Evolutionary conservation across 2,888 invertebrate species (phyloP).

Genomic region (Andrena chrysosceles): DNA sequence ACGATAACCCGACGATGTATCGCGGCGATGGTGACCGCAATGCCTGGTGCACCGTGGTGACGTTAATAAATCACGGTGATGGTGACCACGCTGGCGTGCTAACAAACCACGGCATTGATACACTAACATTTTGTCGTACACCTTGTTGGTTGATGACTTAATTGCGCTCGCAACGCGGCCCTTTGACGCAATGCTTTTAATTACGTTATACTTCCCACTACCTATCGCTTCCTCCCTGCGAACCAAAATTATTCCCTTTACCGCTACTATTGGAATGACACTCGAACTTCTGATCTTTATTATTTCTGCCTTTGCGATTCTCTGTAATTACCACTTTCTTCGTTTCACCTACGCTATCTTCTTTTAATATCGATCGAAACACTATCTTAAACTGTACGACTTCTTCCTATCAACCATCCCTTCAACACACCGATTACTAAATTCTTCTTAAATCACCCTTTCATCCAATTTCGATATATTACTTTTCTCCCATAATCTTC

Average conservation of each 20-base stretch:
- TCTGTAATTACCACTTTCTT: too few species aligned
- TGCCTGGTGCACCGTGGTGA: constrained; percentile 60
- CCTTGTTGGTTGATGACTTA: constrained; percentile 32
- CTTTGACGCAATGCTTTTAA: constrained; percentile 18
- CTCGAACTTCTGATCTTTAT: neutral
- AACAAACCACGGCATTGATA: constrained; percentile 54
- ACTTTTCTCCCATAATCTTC: neutral
- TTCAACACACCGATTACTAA: too few species aligned
- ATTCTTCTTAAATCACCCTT: too few species aligned
- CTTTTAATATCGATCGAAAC: too few species aligned
- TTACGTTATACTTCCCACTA: neutral
- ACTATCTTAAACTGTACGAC: too few species aligned
- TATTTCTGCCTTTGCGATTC: neutral
- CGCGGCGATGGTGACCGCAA: constrained; percentile 54
- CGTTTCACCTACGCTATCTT: too few species aligned
- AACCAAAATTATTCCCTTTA: neutral
- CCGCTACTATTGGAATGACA: too few species aligned
- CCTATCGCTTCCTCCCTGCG: neutral
- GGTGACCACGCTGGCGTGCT: constrained; percentile 52
- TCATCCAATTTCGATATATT: too few species aligned
- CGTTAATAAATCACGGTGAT: constrained; percentile 63
- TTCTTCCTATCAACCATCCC: too few species aligned
- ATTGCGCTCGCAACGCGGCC: constrained; percentile 15
- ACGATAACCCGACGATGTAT: constrained; percentile 51
- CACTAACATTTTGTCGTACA: constrained; percentile 44